phyloP scores from a whole-genome alignment of 2,797 vertebrate species.

The Hozukius guyotensis region DNA sequence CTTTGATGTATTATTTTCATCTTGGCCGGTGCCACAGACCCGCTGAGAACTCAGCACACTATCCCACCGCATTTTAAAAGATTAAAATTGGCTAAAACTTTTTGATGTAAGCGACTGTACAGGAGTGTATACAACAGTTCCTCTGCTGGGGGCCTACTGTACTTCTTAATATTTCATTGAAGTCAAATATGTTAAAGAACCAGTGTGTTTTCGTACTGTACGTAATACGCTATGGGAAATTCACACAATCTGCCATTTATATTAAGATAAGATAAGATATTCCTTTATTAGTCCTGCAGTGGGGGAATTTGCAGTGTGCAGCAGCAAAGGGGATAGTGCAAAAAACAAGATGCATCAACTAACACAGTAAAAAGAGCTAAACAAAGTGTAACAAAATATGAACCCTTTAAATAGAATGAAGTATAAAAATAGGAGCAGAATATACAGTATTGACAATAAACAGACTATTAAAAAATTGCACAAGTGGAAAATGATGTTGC shows the following conservation, averaged over 20 bases:
- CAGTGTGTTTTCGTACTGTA: not conserved
- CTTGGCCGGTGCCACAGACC: conserved; percentile 65
- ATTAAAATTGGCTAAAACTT: conserved; percentile 59
- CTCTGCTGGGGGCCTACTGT: not conserved
- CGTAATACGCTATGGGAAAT: not conserved
- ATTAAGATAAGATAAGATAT: not conserved
- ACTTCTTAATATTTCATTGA: not conserved
- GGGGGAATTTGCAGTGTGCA: too few relatives aligned
- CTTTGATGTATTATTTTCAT: conserved; percentile 82
- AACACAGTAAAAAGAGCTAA: too few relatives aligned
- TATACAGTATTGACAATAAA: too few relatives aligned
- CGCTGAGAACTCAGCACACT: conserved; percentile 48
- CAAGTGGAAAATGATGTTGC: too few relatives aligned
- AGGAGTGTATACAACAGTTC: conserved; percentile 26
- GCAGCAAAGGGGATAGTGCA: too few relatives aligned
- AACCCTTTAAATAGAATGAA: too few relatives aligned
- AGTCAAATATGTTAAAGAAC: not conserved
- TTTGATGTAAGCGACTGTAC: conserved; percentile 38
- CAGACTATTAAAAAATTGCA: too few relatives aligned
- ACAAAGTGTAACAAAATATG: too few relatives aligned
- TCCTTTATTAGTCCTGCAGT: too few relatives aligned
- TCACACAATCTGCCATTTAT: not conserved
- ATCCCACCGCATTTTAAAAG: conserved; percentile 58
- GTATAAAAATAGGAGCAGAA: too few relatives aligned
- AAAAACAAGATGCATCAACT: too few relatives aligned